phyloP scores from a whole-genome alignment of 1,140 invertebrate genomes.

The Colletes latitarsis region DNA sequence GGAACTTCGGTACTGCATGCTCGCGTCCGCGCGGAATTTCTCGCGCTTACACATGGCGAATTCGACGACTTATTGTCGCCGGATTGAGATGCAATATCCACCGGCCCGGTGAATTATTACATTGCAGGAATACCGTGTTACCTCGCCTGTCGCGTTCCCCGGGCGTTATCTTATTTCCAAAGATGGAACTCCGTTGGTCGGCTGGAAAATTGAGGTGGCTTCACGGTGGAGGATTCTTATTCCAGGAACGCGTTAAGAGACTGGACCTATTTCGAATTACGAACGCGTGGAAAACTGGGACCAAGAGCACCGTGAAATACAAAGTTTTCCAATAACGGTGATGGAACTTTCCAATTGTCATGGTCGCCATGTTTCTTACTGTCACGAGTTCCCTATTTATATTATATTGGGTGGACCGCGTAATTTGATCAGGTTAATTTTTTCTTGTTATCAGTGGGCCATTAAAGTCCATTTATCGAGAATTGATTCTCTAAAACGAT shows the following conservation, averaged over 20 bases:
- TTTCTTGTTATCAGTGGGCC: no score
- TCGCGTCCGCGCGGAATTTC: neutral
- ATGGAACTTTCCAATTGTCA: no score
- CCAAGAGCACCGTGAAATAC: neutral
- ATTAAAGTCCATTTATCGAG: no score
- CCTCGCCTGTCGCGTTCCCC: neutral
- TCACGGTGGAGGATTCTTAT: no score
- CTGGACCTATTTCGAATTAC: neutral
- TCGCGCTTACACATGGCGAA: neutral
- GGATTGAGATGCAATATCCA: conserved; percentile 8
- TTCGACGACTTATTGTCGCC: conserved; percentile 10
- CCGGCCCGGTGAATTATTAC: conserved; percentile 4
- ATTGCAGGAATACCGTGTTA: neutral
- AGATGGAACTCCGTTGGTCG: conserved; percentile 15
- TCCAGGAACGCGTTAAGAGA: no score
- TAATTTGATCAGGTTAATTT: no score
- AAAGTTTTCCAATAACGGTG: no score
- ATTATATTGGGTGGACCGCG: no score
- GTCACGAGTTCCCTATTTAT: no score
- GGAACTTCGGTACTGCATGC: neutral
- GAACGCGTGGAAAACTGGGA: neutral
- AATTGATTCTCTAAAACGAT: no score
- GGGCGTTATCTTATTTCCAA: neutral
- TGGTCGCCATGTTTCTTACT: no score
- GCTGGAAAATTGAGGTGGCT: neutral